Evolutionary conservation across 2,888 invertebrate genomes (phyloP), one percentile per base, ranked within the genome.

Genomic region (Ceramica pisi): DNA sequence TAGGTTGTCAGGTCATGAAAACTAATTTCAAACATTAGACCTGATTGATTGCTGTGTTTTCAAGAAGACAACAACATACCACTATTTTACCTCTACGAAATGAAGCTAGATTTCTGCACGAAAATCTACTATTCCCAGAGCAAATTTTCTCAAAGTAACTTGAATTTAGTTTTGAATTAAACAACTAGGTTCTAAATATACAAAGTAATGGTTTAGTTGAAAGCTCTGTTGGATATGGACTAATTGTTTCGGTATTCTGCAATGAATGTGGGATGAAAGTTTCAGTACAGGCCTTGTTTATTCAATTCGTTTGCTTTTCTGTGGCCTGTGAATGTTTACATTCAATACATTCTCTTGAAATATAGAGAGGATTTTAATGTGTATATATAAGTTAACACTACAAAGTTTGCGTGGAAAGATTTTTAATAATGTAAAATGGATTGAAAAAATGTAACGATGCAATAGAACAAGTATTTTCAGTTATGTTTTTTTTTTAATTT

Each of bases 161-260:
- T 55, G 10, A 38, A 57, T 57, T 71, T 26, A 21, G 21, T 61
- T 51, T 57, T 50, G 9, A 51, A 41, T 66, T 61, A n/a, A 61
- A 48, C n/a, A 61, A 48, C n/a, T 59, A 41, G 51, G 26, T 66
- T 62, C 61, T 80, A 59, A 67, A 67, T 75, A 26, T 23, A 51
- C n/a, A n/a, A 46, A 75, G 26, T 62, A 77, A 67, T 26, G 61
- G 44, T 53, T 12, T 35, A 48, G 67, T 75, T 68, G 21, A 75
- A 50, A 81, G 35, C 61, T 26, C 14, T 19, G 41, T 50, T 64
- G 44, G 21, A 38, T 48, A 21, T 69, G 53, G 56, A 65, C 55
- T 65, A 69, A 76, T 68, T 81, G 64, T 76, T 78, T 78, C 62
- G 50, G 19, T 59, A 66, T 66, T 19, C 59, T 51, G 44, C 44